phyloP scores from a whole-genome alignment of 2,797 vertebrate genomes.

The Cyprinodon diabolis region DNA sequence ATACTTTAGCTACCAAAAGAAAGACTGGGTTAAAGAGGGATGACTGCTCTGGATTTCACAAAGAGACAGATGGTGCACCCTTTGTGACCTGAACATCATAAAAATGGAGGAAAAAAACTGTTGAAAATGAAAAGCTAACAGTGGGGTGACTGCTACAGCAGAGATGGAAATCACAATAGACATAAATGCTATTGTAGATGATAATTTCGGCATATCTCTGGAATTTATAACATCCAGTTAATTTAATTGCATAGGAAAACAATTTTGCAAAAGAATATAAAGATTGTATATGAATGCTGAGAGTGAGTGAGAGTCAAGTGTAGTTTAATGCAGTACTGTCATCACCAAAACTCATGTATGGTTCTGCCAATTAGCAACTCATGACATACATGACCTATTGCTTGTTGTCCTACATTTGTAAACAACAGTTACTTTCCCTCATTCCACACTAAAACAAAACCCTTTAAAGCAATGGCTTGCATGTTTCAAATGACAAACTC shows the following conservation, averaged over 20 bases:
- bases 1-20: slow-evolving; percentile 63
- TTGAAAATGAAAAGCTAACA: slow-evolving; percentile 48
- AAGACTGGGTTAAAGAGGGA: slow-evolving; percentile 61
- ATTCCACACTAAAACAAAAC: background rate
- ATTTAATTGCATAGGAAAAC: slow-evolving; percentile 33
- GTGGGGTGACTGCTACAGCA: slow-evolving; percentile 35
- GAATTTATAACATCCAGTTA: slow-evolving; percentile 37
- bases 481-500: slow-evolving; percentile 15
- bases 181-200: slow-evolving; percentile 58
- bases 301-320: slow-evolving; percentile 36
- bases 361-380: slow-evolving; percentile 40
- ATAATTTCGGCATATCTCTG: slow-evolving; percentile 45
- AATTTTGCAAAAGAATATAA: slow-evolving; percentile 43
- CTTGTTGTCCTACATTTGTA: background rate
- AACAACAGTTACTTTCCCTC: background rate
- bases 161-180: slow-evolving; percentile 42
- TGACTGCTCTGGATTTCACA: slow-evolving; percentile 68
- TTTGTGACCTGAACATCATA: slow-evolving; percentile 44
- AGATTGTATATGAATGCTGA: slow-evolving; percentile 28
- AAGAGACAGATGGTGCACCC: slow-evolving; percentile 63
- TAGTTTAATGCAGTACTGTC: slow-evolving; percentile 30
- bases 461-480: slow-evolving; percentile 29
- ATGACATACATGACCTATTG: background rate
- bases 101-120: slow-evolving; percentile 33
- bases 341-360: slow-evolving; percentile 37